Percentiles rank a stretch among this genome's conserved stretches.
phyloP scores from a whole-genome alignment of 2,113 vertebrate species.

The Noctilio leporinus region DNA sequence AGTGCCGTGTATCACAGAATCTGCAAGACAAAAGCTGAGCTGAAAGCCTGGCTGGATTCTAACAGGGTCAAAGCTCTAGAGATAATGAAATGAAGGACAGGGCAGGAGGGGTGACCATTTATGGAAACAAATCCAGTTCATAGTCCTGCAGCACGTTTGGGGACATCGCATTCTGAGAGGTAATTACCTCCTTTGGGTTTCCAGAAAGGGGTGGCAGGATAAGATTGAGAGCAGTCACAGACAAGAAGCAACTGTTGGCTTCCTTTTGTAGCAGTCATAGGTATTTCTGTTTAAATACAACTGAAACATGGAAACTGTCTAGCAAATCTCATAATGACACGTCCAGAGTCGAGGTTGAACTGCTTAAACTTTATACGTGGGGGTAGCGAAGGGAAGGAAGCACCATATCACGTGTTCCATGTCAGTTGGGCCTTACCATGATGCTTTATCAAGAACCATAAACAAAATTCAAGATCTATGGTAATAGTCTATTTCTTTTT shows the following conservation, averaged over 20 bases:
- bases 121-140: neutral
- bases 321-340: constrained; percentile 56
- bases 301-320: constrained; percentile 57
- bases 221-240: constrained; percentile 10
- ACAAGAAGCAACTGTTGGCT: constrained; percentile 32
- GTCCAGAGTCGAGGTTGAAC: constrained; percentile 4
- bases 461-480: neutral
- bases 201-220: constrained; percentile 20
- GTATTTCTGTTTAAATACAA: constrained; percentile 71
- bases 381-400: no score
- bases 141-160: constrained; percentile 3
- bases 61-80: neutral
- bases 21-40: neutral
- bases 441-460: neutral
- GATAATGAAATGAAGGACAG: neutral
- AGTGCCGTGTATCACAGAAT: neutral
- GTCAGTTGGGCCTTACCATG: neutral
- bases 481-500: neutral
- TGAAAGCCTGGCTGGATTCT: neutral
- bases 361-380: neutral
- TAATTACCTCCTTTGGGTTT: constrained; percentile 17
- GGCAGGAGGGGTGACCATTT: neutral
- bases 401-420: constrained; percentile 36
- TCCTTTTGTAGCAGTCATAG: constrained; percentile 54
- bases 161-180: constrained; percentile 40